These are phyloP conservation scores for Dicrostonyx torquatus DNA, from an alignment of 2,797 vertebrate species.

Conservation along the genomic window DNA sequence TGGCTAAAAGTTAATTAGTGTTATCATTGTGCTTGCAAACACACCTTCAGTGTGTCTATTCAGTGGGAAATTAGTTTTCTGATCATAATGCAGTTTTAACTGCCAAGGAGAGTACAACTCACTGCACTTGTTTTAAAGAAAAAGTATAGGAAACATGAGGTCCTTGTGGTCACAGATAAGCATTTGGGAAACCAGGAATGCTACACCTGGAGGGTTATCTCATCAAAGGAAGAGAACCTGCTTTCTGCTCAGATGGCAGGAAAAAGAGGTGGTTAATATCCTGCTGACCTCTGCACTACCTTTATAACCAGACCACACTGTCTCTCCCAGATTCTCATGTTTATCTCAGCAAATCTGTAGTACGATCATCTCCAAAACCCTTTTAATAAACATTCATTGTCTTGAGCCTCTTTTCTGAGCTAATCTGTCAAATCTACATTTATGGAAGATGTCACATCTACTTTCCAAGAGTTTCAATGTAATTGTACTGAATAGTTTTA, in stretches of 20 bases:
- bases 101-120: neutral
- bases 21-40: neutral
- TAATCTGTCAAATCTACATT: neutral
- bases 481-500: neutral
- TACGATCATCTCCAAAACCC: neutral
- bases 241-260: neutral
- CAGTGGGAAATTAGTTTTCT: neutral
- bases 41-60: neutral
- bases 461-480: neutral
- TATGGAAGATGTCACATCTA: neutral
- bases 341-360: neutral
- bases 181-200: neutral
- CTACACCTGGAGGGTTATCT: no score
- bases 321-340: neutral
- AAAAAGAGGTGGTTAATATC: neutral
- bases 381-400: neutral
- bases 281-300: neutral
- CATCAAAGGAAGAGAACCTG: neutral
- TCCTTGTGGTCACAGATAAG: neutral
- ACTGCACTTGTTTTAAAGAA: slow-evolving; percentile 31
- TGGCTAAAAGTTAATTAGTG: neutral
- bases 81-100: neutral
- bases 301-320: neutral
- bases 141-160: neutral
- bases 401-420: neutral